These are phyloP conservation scores for Plecotus auritus DNA, from an alignment of 2,113 vertebrate species.

Conservation along the genomic window DNA sequence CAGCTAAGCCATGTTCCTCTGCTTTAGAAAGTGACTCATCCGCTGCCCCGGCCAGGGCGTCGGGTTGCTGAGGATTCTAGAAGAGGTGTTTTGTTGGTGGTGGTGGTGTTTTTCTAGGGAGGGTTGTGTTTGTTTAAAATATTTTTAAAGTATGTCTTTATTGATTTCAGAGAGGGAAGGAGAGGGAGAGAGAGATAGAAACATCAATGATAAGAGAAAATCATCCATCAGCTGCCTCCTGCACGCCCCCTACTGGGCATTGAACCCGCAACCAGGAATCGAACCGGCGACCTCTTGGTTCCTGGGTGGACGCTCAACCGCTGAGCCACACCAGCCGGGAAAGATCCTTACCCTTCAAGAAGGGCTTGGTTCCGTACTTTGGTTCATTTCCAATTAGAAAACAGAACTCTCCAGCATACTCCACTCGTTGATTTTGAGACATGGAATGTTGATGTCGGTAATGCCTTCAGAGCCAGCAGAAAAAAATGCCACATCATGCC, in stretches of 20 bases:
- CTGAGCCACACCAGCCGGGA: background rate
- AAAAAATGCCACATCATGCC: background rate
- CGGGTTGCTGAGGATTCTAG: constrained; percentile 59
- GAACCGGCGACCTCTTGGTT: too few relatives aligned
- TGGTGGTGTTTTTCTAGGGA: too few relatives aligned
- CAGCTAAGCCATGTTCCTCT: constrained; percentile 48
- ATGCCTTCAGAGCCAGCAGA: background rate
- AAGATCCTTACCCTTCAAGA: background rate
- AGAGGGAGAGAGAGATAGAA: too few relatives aligned
- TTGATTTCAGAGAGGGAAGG: too few relatives aligned
- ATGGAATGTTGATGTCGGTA: background rate
- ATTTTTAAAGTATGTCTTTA: too few relatives aligned
- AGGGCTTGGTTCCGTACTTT: background rate
- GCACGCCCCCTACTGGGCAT: too few relatives aligned
- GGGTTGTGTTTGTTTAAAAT: too few relatives aligned
- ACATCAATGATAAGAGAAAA: too few relatives aligned
- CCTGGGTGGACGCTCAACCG: too few relatives aligned
- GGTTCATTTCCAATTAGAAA: background rate
- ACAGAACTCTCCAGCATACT: background rate
- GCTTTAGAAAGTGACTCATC: constrained; percentile 77
- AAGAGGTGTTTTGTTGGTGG: background rate
- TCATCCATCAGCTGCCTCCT: too few relatives aligned
- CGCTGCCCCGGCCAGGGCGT: constrained; percentile 47
- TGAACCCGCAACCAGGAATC: too few relatives aligned
- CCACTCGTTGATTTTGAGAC: background rate